Conservation (phyloP, 2,113 vertebrate genomes). For the Nanorana parkeri region DNA sequence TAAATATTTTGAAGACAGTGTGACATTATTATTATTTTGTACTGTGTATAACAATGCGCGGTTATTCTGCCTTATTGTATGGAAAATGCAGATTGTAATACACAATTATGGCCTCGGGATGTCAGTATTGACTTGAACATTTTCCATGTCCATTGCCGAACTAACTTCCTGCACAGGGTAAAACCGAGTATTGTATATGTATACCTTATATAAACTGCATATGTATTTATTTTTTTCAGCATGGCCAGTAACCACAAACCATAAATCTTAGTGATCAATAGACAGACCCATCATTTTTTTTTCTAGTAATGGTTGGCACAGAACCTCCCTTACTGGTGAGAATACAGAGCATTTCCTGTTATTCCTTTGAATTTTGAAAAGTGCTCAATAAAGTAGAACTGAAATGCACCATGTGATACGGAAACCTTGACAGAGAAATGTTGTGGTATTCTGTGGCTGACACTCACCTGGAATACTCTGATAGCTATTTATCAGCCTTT, state of each 20-base stretch:
- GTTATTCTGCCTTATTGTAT: too few relatives aligned
- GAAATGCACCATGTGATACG: not conserved
- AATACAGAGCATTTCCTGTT: not conserved
- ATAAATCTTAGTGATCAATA: not conserved
- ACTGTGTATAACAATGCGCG: too few relatives aligned
- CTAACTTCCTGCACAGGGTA: not conserved
- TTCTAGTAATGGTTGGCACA: not conserved
- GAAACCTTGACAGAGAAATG: not conserved
- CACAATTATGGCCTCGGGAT: not conserved
- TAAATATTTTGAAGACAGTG: too few relatives aligned
- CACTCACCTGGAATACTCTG: too few relatives aligned
- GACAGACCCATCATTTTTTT: not conserved
- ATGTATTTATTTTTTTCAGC: not conserved
- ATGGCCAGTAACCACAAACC: not conserved
- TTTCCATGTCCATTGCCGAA: not conserved
- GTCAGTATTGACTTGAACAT: not conserved
- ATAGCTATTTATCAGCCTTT: too few relatives aligned
- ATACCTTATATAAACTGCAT: not conserved
- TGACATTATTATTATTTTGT: too few relatives aligned
- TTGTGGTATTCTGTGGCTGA: not conserved
- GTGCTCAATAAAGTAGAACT: not conserved
- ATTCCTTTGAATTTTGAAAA: not conserved
- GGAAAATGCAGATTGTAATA: too few relatives aligned
- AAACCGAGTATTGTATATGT: not conserved
- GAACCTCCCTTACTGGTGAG: not conserved